Conservation (phyloP, 1,140 invertebrate species). For the Lineus longissimus region DNA sequence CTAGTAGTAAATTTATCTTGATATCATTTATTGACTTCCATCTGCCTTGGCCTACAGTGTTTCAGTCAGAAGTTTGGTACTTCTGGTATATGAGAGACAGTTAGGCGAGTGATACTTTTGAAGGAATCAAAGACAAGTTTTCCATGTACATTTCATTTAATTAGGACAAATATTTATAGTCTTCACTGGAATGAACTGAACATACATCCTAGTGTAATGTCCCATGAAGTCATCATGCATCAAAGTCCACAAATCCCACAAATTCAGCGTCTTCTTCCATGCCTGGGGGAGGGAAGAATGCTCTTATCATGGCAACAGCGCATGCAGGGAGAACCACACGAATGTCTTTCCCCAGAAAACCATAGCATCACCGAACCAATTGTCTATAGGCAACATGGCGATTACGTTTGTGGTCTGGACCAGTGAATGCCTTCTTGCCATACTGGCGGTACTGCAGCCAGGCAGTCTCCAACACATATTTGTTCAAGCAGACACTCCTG, state of each 20-base stretch:
- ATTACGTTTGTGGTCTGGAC: neutral
- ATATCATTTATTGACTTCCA: too few species aligned
- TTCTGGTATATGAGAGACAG: too few species aligned
- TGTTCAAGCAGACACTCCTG: conserved; percentile 15
- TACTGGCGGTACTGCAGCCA: conserved; percentile 18
- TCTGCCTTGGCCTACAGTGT: too few species aligned
- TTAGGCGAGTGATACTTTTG: too few species aligned
- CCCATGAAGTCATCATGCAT: too few species aligned
- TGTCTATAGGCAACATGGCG: neutral
- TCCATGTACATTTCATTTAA: too few species aligned
- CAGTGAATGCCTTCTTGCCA: conserved; percentile 8
- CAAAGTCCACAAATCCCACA: neutral
- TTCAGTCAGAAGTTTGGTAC: too few species aligned
- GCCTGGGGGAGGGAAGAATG: neutral
- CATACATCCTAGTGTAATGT: too few species aligned
- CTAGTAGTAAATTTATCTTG: too few species aligned
- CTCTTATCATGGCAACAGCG: neutral
- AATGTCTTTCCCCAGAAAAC: neutral
- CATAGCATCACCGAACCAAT: conserved; percentile 5
- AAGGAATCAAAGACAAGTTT: too few species aligned
- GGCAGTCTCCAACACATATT: conserved; percentile 19
- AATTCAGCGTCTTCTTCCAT: neutral
- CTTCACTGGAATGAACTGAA: too few species aligned
- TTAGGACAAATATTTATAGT: too few species aligned
- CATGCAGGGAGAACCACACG: neutral